Evolutionary conservation across 2,113 vertebrate species (phyloP).

Genomic region (Colinus virginianus): DNA sequence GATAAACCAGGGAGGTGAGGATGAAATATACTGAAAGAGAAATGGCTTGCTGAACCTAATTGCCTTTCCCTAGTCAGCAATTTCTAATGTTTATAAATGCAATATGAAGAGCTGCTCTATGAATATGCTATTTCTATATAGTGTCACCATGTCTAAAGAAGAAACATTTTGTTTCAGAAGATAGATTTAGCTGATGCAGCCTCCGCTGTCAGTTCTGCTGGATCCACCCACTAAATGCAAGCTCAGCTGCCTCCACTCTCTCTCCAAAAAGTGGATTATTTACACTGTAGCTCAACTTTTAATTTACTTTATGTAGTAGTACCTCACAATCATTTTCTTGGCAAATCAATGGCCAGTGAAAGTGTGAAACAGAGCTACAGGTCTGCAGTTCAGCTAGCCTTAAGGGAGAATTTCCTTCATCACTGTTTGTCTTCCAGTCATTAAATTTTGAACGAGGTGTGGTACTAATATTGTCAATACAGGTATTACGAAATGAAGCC

Average conservation of each 20-base stretch:
- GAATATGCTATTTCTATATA: constrained; percentile 66
- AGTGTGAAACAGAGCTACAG: constrained; percentile 54
- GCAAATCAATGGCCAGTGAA: constrained; percentile 71
- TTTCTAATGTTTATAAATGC: constrained; percentile 64
- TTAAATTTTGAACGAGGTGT: constrained; percentile 71
- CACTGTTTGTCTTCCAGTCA: constrained; percentile 60
- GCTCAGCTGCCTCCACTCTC: constrained; percentile 21
- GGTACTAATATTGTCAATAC: constrained; percentile 69
- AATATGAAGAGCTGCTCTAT: constrained; percentile 58
- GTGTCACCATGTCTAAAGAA: constrained; percentile 73
- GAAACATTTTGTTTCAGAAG: constrained; percentile 73
- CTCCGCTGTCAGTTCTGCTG: constrained; percentile 66
- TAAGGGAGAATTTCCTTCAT: constrained; percentile 80
- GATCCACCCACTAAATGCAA: constrained; percentile 64
- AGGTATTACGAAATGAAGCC: constrained; percentile 66
- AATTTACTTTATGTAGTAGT: constrained; percentile 45
- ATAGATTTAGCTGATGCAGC: constrained; percentile 68
- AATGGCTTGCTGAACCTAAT: constrained; percentile 40
- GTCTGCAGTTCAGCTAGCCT: constrained; percentile 75
- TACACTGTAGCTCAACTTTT: constrained; percentile 76
- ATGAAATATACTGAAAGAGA: constrained; percentile 60
- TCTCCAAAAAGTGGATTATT: constrained; percentile 45
- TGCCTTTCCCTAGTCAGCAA: constrained; percentile 69
- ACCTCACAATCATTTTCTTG: constrained; percentile 53
- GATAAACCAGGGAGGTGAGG: constrained; percentile 64